Evolutionary conservation across 2,888 invertebrate species (phyloP).

Genomic region (Campaea margaritaria): DNA sequence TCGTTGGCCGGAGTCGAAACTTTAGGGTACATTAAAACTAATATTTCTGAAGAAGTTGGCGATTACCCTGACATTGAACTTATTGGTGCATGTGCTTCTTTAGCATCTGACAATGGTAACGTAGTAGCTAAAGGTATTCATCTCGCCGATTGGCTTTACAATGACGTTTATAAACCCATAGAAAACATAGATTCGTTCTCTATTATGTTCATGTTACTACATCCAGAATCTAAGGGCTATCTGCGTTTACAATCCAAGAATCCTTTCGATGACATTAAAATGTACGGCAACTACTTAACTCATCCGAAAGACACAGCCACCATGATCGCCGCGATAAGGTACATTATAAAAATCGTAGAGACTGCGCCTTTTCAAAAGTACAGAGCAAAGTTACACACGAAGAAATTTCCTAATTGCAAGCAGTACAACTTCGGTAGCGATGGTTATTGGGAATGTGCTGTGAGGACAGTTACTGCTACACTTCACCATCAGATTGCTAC

Average conservation of each 20-base stretch:
- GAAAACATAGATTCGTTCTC: conserved; percentile 76
- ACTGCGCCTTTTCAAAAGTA: conserved; percentile 86
- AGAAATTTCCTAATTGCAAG: conserved; percentile 83
- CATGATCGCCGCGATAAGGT: conserved; percentile 85
- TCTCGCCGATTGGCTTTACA: conserved; percentile 72
- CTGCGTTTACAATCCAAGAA: conserved; percentile 86
- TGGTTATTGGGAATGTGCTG: conserved; percentile 88
- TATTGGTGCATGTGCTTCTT: conserved; percentile 84
- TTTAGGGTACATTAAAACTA: conserved; percentile 85
- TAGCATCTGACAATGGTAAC: conserved; percentile 83
- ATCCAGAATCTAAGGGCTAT: conserved; percentile 87
- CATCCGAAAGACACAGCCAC: conserved; percentile 86
- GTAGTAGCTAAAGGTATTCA: conserved; percentile 71
- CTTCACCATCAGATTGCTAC: conserved; percentile 89
- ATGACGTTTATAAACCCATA: conserved; percentile 70
- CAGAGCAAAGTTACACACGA: conserved; percentile 83
- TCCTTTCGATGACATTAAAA: conserved; percentile 87
- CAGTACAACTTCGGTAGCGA: conserved; percentile 83
- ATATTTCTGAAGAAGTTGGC: conserved; percentile 78
- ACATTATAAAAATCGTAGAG: conserved; percentile 82
- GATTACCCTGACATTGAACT: conserved; percentile 88
- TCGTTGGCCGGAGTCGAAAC: conserved; percentile 85
- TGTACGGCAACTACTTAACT: conserved; percentile 90
- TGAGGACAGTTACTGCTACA: conserved; percentile 85
- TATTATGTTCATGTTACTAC: conserved; percentile 84